Conservation (phyloP, 1,140 invertebrate genomes). For the Drosophila rhopaloa region DNA sequence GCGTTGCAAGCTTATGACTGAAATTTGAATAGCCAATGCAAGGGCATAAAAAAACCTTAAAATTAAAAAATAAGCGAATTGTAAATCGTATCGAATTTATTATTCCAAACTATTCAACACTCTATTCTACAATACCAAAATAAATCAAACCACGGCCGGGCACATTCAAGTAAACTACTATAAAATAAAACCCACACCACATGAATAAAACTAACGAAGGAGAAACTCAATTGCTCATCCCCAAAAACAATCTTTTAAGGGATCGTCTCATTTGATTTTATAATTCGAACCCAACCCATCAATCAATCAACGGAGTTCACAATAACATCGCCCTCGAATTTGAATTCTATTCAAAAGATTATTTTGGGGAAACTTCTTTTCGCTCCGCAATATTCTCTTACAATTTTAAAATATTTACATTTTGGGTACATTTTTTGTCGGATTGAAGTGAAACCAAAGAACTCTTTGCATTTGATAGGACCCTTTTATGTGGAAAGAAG, state of each 20-base stretch:
- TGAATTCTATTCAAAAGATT: slow-evolving; percentile 32
- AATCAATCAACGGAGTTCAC: slow-evolving; percentile 33
- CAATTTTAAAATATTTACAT: slow-evolving; percentile 32
- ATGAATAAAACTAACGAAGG: slow-evolving; percentile 8
- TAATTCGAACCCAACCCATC: slow-evolving; percentile 32
- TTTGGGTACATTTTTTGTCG: slow-evolving; percentile 31
- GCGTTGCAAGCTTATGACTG: too few relatives aligned
- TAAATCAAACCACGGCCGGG: slow-evolving; percentile 6
- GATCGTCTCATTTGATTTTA: slow-evolving; percentile 41
- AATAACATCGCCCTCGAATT: slow-evolving; percentile 25
- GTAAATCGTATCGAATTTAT: background rate
- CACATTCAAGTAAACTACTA: slow-evolving; percentile 3
- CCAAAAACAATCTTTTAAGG: slow-evolving; percentile 12
- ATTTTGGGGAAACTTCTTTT: slow-evolving; percentile 12
- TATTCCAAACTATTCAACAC: background rate
- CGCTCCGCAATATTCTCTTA: slow-evolving; percentile 6
- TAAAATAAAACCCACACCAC: slow-evolving; percentile 17
- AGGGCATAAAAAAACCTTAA: too few relatives aligned
- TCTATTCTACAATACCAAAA: background rate
- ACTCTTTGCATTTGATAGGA: slow-evolving; percentile 37
- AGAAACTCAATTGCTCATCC: slow-evolving; percentile 28
- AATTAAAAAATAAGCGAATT: too few relatives aligned
- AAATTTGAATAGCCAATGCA: too few relatives aligned
- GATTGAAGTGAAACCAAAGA: slow-evolving; percentile 27
- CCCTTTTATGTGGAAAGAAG: slow-evolving; percentile 35